phyloP scores from a whole-genome alignment of 2,113 vertebrate species.

The Cyanistes caeruleus region DNA sequence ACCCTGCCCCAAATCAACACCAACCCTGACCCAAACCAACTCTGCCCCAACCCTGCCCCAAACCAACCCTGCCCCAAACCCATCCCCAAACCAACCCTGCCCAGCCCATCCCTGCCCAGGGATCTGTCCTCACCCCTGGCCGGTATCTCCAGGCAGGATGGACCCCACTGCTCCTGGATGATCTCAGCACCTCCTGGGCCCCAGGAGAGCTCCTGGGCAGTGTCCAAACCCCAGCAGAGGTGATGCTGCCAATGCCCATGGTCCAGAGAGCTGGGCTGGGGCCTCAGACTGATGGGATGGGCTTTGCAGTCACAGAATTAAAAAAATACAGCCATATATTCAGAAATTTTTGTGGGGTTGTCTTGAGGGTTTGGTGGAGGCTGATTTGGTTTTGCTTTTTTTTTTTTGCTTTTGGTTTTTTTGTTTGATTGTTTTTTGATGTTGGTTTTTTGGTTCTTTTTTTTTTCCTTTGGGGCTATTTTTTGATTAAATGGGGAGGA shows the following conservation, averaged over 20 bases:
- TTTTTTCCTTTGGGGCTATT: background rate
- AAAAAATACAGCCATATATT: no score
- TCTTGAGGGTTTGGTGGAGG: background rate
- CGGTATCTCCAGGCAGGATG: rapidly evolving
- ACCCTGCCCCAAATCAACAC: background rate
- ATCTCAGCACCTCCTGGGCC: background rate
- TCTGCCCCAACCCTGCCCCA: no score
- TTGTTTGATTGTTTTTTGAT: background rate
- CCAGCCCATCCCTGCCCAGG: background rate
- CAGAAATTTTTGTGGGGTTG: rapidly evolving
- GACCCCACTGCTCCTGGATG: background rate
- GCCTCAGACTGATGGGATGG: rapidly evolving
- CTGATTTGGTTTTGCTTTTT: background rate
- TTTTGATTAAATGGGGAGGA: background rate
- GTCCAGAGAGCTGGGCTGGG: background rate
- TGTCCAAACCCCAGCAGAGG: background rate
- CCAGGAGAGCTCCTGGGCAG: background rate
- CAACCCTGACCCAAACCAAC: no score
- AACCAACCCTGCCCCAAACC: no score
- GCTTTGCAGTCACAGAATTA: background rate
- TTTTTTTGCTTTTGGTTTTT: rapidly evolving
- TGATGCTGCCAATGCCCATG: rapidly evolving
- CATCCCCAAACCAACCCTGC: background rate
- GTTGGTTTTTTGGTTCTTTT: background rate
- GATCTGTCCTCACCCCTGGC: background rate